These are phyloP conservation scores for Pseudomugil gertrudae DNA, from an alignment of 2,797 vertebrate genomes.

Conservation along the genomic window DNA sequence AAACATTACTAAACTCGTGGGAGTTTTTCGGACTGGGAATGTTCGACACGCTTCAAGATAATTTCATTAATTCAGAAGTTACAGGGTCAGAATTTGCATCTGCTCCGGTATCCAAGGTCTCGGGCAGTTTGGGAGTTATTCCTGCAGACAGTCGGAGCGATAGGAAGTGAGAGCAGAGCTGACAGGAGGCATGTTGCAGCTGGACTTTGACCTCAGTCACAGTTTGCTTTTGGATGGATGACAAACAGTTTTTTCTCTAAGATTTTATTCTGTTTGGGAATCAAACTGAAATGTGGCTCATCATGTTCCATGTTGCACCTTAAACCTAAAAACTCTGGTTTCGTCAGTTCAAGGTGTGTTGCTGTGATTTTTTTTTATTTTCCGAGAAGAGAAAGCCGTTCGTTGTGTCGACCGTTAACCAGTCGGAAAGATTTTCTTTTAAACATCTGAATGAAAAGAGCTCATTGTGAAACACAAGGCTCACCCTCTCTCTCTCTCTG, in stretches of 20 bases:
- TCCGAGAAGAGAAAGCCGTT: conserved; percentile 17
- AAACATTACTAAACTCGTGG: neutral
- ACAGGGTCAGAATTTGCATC: neutral
- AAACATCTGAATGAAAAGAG: conserved; percentile 41
- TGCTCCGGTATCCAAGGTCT: neutral
- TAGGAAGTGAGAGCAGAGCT: conserved; percentile 32
- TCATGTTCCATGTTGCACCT: neutral
- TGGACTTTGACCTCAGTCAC: conserved; percentile 42
- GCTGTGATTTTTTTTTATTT: conserved; percentile 4
- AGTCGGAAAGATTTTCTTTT: conserved; percentile 23
- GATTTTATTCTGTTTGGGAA: neutral
- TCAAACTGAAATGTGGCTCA: neutral
- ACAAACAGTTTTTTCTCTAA: neutral
- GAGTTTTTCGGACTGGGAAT: neutral
- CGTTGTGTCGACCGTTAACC: conserved; percentile 24
- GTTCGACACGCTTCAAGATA: neutral
- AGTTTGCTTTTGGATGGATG: neutral
- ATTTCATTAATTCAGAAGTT: conserved; percentile 2
- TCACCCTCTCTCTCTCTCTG: conserved; percentile 9
- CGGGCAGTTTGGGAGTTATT: neutral
- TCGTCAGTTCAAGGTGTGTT: conserved; percentile 10
- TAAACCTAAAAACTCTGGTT: neutral
- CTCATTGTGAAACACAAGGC: conserved; percentile 30
- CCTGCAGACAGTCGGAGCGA: conserved; percentile 6
- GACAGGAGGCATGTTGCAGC: neutral